phyloP scores from a whole-genome alignment of 2,113 vertebrate species.

The Craseonycteris thonglongyai region DNA sequence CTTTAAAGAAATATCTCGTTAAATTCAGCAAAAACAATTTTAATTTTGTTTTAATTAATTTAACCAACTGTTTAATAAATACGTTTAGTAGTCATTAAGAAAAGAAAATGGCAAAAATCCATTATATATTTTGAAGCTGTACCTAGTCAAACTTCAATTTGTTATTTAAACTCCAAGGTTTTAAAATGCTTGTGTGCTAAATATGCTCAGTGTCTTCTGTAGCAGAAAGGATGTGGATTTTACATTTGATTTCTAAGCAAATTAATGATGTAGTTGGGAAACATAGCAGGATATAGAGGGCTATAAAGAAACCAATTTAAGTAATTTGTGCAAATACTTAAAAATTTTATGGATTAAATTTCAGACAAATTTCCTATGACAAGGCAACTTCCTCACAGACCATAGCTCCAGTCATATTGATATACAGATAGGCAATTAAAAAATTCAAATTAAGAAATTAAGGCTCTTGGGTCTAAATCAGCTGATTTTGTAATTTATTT shows the following conservation, averaged over 20 bases:
- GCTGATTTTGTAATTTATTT: constrained; percentile 38
- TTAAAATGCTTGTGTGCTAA: constrained; percentile 75
- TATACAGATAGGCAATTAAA: constrained; percentile 27
- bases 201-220: constrained; percentile 70
- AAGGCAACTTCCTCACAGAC: constrained; percentile 40
- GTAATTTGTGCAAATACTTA: constrained; percentile 71
- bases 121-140: constrained; percentile 65
- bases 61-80: constrained; percentile 43
- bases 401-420: background rate
- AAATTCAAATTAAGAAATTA: constrained; percentile 55
- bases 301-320: constrained; percentile 73
- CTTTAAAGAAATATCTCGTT: constrained; percentile 32
- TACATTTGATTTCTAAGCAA: constrained; percentile 74
- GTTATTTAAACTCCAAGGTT: constrained; percentile 65
- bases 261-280: constrained; percentile 73
- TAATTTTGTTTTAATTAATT: constrained; percentile 20
- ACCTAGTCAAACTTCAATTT: constrained; percentile 67
- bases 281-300: constrained; percentile 68
- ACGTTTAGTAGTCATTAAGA: constrained; percentile 53
- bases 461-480: constrained; percentile 16
- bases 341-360: constrained; percentile 70
- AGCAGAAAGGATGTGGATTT: constrained; percentile 75
- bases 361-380: constrained; percentile 63
- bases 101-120: background rate
- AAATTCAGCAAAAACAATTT: background rate